Evolutionary conservation across 2,888 invertebrate species (phyloP).

Genomic region (Drosophila phalerata): DNA sequence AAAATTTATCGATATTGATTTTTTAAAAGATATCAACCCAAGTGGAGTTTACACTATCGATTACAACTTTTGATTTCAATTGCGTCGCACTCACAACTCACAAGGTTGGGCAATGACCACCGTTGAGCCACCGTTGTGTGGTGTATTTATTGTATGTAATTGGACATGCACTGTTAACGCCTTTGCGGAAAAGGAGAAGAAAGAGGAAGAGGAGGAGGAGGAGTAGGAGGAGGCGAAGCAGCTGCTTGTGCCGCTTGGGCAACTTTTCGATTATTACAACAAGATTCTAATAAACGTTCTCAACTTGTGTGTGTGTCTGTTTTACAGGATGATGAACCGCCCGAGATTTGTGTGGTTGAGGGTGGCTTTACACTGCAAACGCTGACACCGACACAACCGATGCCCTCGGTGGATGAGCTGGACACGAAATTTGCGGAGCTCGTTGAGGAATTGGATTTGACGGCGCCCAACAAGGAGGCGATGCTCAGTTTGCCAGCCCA

Average conservation of each 20-base stretch:
- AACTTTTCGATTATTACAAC: neutral
- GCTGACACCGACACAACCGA: constrained; percentile 95
- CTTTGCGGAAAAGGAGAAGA: neutral
- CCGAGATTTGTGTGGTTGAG: constrained; percentile 98
- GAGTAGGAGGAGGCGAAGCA: neutral
- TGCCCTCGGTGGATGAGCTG: constrained; percentile 96
- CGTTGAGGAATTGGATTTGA: constrained; percentile 97
- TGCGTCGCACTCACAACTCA: neutral
- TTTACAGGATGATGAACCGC: constrained; percentile 95
- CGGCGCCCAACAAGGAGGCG: constrained; percentile 96
- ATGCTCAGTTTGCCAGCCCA: constrained; percentile 97
- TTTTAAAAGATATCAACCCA: neutral
- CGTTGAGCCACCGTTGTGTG: neutral
- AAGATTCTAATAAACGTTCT: neutral
- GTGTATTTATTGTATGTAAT: constrained; percentile 34
- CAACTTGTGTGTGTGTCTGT: neutral
- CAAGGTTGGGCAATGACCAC: constrained; percentile 30
- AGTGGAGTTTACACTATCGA: neutral
- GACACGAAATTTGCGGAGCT: constrained; percentile 97
- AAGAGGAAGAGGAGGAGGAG: neutral
- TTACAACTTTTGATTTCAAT: constrained; percentile 30
- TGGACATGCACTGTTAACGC: constrained; percentile 76
- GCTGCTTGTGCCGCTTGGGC: constrained; percentile 30
- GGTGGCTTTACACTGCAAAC: constrained; percentile 95
- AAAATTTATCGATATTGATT: neutral